These are phyloP conservation scores for Lepisosteus oculatus DNA, from an alignment of 2,113 vertebrate species.

Conservation along the genomic window DNA sequence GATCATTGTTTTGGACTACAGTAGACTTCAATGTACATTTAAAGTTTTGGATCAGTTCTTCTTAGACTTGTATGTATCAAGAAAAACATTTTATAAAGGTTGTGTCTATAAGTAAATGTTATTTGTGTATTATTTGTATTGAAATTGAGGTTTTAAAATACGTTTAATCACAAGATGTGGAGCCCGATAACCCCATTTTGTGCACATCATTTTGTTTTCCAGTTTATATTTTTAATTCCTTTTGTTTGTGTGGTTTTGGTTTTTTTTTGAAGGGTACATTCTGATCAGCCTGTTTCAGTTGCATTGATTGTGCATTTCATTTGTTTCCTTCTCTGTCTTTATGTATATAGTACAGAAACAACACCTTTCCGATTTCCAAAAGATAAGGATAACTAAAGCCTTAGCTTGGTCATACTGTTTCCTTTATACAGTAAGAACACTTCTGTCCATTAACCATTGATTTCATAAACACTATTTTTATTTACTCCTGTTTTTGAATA, in stretches of 20 bases:
- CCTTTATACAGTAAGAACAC: too few relatives aligned
- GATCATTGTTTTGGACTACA: conserved; percentile 27
- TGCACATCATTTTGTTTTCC: conserved; percentile 48
- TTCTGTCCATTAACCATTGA: too few relatives aligned
- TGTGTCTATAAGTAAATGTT: conserved; percentile 71
- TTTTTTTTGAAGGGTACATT: conserved; percentile 11
- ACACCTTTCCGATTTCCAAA: neutral
- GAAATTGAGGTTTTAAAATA: conserved; percentile 1
- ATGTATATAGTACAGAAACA: conserved; percentile 4
- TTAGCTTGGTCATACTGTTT: too few relatives aligned
- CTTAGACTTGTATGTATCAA: conserved; percentile 68
- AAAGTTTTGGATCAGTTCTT: conserved; percentile 64
- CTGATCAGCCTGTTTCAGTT: too few relatives aligned
- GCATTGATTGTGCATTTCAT: too few relatives aligned
- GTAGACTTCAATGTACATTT: conserved; percentile 29
- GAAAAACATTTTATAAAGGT: conserved; percentile 81
- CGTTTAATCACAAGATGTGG: conserved; percentile 53
- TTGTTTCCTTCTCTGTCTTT: neutral
- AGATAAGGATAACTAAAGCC: too few relatives aligned
- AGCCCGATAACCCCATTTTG: conserved; percentile 48
- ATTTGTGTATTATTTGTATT: conserved; percentile 77
- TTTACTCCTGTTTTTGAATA: too few relatives aligned
- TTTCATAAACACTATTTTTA: too few relatives aligned
- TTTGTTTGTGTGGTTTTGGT: conserved; percentile 8
- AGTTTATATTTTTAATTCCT: conserved; percentile 24